These are phyloP conservation scores for Aphodius granarius DNA, from an alignment of 2,888 invertebrate genomes.

Conservation along the genomic window DNA sequence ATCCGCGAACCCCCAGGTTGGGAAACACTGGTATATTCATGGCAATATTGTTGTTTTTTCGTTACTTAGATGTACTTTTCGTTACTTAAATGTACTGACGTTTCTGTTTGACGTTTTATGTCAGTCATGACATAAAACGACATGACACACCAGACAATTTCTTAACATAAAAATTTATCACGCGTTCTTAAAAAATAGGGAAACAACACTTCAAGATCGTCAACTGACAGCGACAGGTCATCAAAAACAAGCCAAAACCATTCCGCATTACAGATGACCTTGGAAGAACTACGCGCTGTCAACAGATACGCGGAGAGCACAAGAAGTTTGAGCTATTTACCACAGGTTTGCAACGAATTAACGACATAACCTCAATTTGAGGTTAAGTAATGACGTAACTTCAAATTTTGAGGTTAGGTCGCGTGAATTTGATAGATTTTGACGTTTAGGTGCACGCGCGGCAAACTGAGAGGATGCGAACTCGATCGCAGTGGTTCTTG, in stretches of 20 bases:
- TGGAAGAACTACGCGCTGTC: constrained; percentile 82
- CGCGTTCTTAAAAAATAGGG: constrained; percentile 36
- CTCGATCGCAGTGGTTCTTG: constrained; percentile 97
- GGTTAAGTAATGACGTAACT: too few relatives aligned
- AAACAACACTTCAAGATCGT: constrained; percentile 68
- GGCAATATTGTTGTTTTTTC: too few relatives aligned
- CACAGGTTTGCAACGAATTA: constrained; percentile 85
- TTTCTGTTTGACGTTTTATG: too few relatives aligned
- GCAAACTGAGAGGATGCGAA: constrained; percentile 95
- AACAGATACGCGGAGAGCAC: constrained; percentile 92
- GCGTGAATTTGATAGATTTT: neutral
- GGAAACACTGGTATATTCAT: too few relatives aligned
- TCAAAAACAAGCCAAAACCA: constrained; percentile 63
- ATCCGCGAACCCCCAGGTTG: too few relatives aligned
- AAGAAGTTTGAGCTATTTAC: constrained; percentile 86
- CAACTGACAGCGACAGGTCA: constrained; percentile 67
- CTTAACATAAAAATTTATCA: neutral
- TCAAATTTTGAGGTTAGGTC: neutral
- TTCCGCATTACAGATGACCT: constrained; percentile 71
- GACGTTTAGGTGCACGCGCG: constrained; percentile 83
- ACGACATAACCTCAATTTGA: too few relatives aligned
- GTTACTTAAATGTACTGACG: too few relatives aligned
- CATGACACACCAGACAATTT: too few relatives aligned
- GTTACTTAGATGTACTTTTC: too few relatives aligned
- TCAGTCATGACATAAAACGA: too few relatives aligned